These are phyloP conservation scores for Vireo griseus DNA, from an alignment of 2,797 vertebrate species.

Conservation along the genomic window DNA sequence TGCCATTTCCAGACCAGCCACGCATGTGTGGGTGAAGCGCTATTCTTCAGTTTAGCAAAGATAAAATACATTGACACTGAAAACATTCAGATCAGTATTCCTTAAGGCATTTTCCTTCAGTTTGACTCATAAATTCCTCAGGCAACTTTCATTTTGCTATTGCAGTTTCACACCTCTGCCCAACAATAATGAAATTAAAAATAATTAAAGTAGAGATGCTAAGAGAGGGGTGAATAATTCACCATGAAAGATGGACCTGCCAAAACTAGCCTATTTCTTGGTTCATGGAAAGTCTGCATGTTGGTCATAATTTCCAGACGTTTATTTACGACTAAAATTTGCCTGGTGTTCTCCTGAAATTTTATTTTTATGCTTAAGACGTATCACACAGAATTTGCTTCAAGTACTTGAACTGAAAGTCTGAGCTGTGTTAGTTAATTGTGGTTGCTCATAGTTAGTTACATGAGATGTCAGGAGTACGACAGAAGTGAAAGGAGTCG, in stretches of 20 bases:
- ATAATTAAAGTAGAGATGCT: not conserved
- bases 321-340: slow-evolving; percentile 3
- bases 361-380: not conserved
- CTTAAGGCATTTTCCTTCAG: not conserved
- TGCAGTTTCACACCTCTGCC: slow-evolving; percentile 9
- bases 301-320: not conserved
- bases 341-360: not conserved
- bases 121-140: not conserved
- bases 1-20: not conserved
- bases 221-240: not conserved
- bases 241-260: not conserved
- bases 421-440: not conserved
- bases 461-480: not conserved
- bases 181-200: slow-evolving; percentile 8
- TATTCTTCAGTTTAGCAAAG: not conserved
- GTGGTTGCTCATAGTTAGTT: not conserved
- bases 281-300: not conserved
- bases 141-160: not conserved
- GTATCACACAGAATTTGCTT: not conserved
- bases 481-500: not conserved
- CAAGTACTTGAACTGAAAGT: not conserved
- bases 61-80: not conserved
- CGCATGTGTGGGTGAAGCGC: not conserved
- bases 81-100: not conserved
- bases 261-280: not conserved